Conservation (phyloP, 2,113 vertebrate species). For the Pycnonotus jocosus region DNA sequence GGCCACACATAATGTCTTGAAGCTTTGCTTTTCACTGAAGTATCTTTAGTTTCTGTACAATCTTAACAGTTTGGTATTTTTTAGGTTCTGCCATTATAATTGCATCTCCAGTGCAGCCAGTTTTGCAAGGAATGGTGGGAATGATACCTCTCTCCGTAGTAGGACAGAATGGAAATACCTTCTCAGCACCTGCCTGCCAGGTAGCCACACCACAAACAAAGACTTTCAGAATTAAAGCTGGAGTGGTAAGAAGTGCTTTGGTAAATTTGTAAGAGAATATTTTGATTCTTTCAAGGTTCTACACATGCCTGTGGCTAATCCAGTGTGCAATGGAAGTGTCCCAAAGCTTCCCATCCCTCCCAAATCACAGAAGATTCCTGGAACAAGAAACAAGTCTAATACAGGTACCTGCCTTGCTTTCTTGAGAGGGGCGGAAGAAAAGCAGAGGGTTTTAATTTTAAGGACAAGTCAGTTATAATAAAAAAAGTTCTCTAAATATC, state of each 20-base stretch:
- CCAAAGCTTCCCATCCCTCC: conserved; percentile 74
- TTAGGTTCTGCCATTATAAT: conserved; percentile 90
- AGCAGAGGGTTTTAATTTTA: neutral
- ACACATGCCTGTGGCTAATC: conserved; percentile 74
- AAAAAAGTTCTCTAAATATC: neutral
- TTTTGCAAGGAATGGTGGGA: conserved; percentile 84
- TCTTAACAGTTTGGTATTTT: neutral
- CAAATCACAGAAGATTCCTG: conserved; percentile 71
- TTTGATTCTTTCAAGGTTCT: conserved; percentile 66
- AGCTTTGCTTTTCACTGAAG: neutral
- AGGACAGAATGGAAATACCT: conserved; percentile 77
- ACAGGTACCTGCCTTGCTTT: conserved; percentile 46
- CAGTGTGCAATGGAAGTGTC: conserved; percentile 69
- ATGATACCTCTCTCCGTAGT: conserved; percentile 89
- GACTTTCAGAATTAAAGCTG: neutral
- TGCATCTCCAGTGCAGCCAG: conserved; percentile 84
- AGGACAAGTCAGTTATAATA: neutral
- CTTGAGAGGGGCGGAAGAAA: neutral
- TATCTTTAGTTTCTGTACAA: neutral
- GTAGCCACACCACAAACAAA: conserved; percentile 63
- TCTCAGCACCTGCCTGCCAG: conserved; percentile 83
- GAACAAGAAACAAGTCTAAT: conserved; percentile 61
- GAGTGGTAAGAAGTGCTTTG: neutral
- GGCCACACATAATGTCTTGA: neutral
- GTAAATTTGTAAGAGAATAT: neutral